Conservation (phyloP, 2,797 vertebrate species). For the Triplophysa yarkandensis region DNA sequence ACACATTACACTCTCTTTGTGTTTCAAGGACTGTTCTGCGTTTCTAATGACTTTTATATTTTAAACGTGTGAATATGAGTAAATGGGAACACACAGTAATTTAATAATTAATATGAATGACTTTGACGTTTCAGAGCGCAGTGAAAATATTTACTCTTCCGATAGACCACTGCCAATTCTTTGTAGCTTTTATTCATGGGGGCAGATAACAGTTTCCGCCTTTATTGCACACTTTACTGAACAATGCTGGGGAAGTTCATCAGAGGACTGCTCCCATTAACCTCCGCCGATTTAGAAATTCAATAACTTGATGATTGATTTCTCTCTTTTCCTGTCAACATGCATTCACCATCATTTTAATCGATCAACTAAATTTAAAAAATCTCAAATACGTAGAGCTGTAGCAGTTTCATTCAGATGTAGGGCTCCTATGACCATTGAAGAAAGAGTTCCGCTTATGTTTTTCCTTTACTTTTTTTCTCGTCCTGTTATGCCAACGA, state of each 20-base stretch:
- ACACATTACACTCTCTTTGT: conserved; percentile 24
- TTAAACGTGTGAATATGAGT: conserved; percentile 47
- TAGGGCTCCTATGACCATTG: background rate
- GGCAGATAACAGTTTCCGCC: conserved; percentile 11
- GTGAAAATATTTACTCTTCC: conserved; percentile 45
- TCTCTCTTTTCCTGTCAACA: background rate
- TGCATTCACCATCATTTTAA: background rate
- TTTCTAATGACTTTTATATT: conserved; percentile 36
- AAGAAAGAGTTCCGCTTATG: background rate
- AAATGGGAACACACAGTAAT: conserved; percentile 26
- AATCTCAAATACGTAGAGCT: no score
- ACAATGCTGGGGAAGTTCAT: conserved; percentile 11
- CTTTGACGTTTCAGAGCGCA: conserved; percentile 35
- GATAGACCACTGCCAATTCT: conserved; percentile 12
- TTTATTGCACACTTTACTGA: conserved; percentile 6
- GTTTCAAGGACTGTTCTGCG: background rate
- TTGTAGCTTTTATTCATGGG: background rate
- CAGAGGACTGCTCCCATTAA: conserved; percentile 1
- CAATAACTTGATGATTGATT: background rate
- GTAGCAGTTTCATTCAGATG: background rate
- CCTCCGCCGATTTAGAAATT: conserved; percentile 19
- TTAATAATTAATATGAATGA: conserved; percentile 29
- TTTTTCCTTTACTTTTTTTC: background rate
- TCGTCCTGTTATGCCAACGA: background rate
- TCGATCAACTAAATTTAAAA: background rate